Evolutionary conservation across 2,888 invertebrate genomes (phyloP).

Genomic region (Adelphocoris suturalis): DNA sequence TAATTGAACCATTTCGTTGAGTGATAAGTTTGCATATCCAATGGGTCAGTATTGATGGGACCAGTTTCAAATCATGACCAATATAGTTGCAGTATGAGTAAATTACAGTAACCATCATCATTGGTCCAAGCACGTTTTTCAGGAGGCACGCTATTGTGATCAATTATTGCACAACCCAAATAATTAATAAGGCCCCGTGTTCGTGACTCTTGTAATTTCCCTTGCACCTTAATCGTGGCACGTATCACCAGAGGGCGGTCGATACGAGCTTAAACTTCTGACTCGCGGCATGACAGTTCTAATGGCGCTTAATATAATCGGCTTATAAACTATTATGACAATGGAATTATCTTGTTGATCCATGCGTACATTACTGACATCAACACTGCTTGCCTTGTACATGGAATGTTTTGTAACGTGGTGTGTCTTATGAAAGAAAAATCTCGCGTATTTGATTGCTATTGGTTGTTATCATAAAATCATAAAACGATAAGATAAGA

Average conservation of each 20-base stretch:
- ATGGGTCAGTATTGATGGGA: background rate
- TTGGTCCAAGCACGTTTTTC: constrained; percentile 7
- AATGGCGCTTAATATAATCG: constrained; percentile 15
- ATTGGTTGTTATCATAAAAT: no score
- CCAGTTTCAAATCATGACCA: background rate
- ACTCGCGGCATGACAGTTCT: constrained; percentile 1
- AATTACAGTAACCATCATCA: constrained; percentile 14
- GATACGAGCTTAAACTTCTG: constrained; percentile 9
- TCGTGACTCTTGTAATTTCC: constrained; percentile 20
- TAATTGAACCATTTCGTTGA: background rate
- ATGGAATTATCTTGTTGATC: constrained; percentile 8
- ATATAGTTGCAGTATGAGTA: background rate
- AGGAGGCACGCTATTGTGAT: constrained; percentile 10
- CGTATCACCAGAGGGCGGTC: background rate
- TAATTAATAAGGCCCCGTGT: constrained; percentile 23
- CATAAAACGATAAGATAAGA: no score
- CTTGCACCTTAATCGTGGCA: constrained; percentile 29
- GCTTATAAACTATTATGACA: constrained; percentile 14
- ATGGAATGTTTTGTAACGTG: no score
- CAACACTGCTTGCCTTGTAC: background rate
- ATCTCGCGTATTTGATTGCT: no score
- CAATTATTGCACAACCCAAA: constrained; percentile 19
- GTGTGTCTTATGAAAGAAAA: no score
- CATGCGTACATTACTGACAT: background rate
- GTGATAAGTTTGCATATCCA: background rate